Conservation (phyloP, 2,797 vertebrate genomes). For the Lepus oiostolus region DNA sequence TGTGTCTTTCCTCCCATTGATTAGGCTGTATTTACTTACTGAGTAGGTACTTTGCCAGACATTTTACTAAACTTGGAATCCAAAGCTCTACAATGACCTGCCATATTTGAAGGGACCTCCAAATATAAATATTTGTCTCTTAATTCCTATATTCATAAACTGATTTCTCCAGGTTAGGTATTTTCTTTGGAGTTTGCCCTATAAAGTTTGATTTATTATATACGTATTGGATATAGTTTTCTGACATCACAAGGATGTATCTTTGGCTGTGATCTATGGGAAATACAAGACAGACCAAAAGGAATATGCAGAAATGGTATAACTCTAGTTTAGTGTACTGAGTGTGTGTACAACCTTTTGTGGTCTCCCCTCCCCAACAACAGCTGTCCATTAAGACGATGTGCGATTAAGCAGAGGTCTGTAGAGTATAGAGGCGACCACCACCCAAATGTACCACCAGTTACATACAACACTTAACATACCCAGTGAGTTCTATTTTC, state of each 20-base stretch:
- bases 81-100: slow-evolving; percentile 75
- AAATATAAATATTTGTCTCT: slow-evolving; percentile 37
- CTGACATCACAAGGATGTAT: slow-evolving; percentile 60
- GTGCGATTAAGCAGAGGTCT: slow-evolving; percentile 68
- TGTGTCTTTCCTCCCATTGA: slow-evolving; percentile 85
- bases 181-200: slow-evolving; percentile 61
- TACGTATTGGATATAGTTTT: slow-evolving; percentile 46
- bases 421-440: slow-evolving; percentile 45
- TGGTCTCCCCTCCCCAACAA: slow-evolving; percentile 14
- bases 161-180: slow-evolving; percentile 54
- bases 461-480: slow-evolving; percentile 12
- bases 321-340: slow-evolving; percentile 40
- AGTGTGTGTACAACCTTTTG: slow-evolving; percentile 34
- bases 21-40: slow-evolving; percentile 86
- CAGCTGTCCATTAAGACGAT: slow-evolving; percentile 20
- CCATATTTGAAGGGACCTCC: slow-evolving; percentile 55
- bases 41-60: slow-evolving; percentile 87
- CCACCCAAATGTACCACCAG: not conserved
- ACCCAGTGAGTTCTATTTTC: not conserved
- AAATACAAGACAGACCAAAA: slow-evolving; percentile 62
- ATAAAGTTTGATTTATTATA: slow-evolving; percentile 45
- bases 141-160: slow-evolving; percentile 58
- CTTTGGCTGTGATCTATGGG: slow-evolving; percentile 47
- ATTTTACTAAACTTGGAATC: slow-evolving; percentile 82
- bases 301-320: slow-evolving; percentile 62